Base-by-base conservation (phyloP, 2,113 vertebrate species). In the Eurystomus gularis region DNA sequence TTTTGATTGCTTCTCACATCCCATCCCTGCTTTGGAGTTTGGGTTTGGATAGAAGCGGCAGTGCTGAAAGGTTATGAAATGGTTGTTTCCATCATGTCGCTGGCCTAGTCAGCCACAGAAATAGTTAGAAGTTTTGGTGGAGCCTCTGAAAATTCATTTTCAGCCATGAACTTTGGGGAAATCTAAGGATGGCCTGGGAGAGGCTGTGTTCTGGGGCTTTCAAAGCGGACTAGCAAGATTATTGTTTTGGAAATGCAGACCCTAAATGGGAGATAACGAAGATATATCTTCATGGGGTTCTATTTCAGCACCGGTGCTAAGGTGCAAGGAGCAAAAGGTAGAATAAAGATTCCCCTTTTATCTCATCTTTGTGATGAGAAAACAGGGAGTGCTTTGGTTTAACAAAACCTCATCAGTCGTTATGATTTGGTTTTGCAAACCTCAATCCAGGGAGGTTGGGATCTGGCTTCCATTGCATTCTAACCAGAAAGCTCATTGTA, bases 21-120 rank as follows among this genome's bases (percentile, higher is more conserved):
- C 79, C 69, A 90, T 88, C 79, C 62, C 48, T 39, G 37, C 73
- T 65, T 87, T 86, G 54, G 91, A 88, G 92, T 91, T 94, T 16
- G 66, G 93, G 93, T 94, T 95, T 96, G 93, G 92, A 87, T 79
- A 51, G 91, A 76, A 91, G 61, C 8, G 3, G n/a, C 77, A 55
- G 65, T 51, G 86, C 77, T 96, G 91, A 96, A 89, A 94, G 81
- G 73, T 89, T 93, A 62, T 93, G 88, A 86, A 93, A 73, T 58
- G 77, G 86, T 69, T 94, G 70, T 95, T 96, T 93, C 92, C 31
- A 7, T 94, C 54, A 8, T 77, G 70, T 82, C 77, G 82, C 77
- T 95, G 91, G 95, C 83, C 91, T 83, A 94, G 84, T 80, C 83
- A 93, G 94, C 94, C 94, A 86, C 93, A 95, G 61, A 84, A 94